A percentile compares a stretch with the other conserved stretches of the same genome.
These are phyloP conservation scores for Drosophila pullipes DNA, from an alignment of 2,888 invertebrate species.

Conservation along the genomic window DNA sequence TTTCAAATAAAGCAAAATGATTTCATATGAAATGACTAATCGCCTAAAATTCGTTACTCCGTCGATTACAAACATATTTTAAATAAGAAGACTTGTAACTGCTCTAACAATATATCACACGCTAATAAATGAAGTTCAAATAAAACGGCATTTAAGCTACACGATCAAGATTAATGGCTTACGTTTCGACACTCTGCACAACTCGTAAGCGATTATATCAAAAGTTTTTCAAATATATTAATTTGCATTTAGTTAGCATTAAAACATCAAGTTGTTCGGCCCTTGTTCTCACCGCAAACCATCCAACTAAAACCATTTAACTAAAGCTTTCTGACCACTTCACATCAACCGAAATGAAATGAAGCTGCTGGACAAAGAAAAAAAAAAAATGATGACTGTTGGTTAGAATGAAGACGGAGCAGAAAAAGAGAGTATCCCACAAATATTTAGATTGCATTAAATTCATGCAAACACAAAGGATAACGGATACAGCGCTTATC, in stretches of 20 bases:
- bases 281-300: slow-evolving; percentile 42
- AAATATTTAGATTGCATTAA: slow-evolving; percentile 82
- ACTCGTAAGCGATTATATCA: neutral
- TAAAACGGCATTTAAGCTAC: neutral
- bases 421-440: slow-evolving; percentile 47
- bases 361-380: slow-evolving; percentile 28
- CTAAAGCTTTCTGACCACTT: slow-evolving; percentile 52
- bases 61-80: neutral
- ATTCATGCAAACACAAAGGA: slow-evolving; percentile 80
- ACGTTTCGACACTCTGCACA: neutral
- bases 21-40: neutral
- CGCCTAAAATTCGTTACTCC: neutral
- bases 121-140: neutral
- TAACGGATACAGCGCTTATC: slow-evolving; percentile 81
- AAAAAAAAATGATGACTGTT: neutral
- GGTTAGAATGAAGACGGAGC: neutral
- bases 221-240: slow-evolving; percentile 38
- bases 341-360: slow-evolving; percentile 30
- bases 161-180: neutral
- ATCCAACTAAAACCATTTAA: slow-evolving; percentile 56
- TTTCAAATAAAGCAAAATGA: neutral
- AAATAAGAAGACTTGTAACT: neutral
- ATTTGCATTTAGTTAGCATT: slow-evolving; percentile 46
- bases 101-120: neutral
- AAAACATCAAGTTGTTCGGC: slow-evolving; percentile 42